phyloP scores from a whole-genome alignment of 2,797 vertebrate species.

The Xenops minutus region DNA sequence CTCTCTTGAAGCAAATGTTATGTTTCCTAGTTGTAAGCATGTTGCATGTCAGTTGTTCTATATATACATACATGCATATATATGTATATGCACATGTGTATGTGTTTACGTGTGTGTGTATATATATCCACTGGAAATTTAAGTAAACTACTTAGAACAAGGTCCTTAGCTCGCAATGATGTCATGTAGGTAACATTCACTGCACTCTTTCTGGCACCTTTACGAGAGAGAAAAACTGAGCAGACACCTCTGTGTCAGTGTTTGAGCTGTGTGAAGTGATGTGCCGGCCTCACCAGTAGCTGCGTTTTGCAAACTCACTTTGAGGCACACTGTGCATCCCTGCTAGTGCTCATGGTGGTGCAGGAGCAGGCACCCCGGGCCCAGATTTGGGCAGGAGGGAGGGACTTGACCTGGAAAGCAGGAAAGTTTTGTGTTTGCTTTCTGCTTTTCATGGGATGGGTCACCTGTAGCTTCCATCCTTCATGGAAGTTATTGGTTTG shows the following conservation, averaged over 20 bases:
- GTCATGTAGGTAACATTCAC: not conserved
- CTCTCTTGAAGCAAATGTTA: not conserved
- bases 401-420: not conserved
- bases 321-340: fast-evolving
- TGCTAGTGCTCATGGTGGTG: not conserved
- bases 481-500: not conserved
- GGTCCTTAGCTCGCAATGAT: not conserved
- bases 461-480: not conserved
- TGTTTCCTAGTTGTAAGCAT: not conserved
- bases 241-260: slow-evolving; percentile 10
- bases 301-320: slow-evolving; percentile 10
- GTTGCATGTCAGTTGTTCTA: not conserved
- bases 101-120: fast-evolving
- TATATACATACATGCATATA: not conserved
- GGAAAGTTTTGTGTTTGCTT: not conserved
- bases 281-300: not conserved
- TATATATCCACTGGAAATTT: not conserved
- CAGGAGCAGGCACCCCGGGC: not conserved
- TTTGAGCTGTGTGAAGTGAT: slow-evolving; percentile 34
- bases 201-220: not conserved
- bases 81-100: not conserved
- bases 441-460: not conserved
- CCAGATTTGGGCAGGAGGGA: not conserved
- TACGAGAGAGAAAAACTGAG: not conserved
- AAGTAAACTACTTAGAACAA: not conserved